These are phyloP conservation scores for Raja brachyura DNA, from an alignment of 2,113 vertebrate genomes.

Conservation along the genomic window DNA sequence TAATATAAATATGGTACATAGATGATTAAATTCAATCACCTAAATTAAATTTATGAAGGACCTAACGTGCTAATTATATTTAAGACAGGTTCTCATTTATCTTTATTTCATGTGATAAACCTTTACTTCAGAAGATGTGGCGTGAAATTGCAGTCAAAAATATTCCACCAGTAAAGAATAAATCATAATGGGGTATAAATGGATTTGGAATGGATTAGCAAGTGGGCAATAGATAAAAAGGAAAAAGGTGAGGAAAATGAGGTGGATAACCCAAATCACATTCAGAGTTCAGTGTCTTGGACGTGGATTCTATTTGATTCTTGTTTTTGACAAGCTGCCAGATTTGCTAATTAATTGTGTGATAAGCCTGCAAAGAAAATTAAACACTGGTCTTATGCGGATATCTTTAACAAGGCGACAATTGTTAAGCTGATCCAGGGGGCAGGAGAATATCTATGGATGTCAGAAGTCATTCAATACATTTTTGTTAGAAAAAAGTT, in stretches of 20 bases:
- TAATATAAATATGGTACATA: neutral
- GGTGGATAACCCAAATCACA: neutral
- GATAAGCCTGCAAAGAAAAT: neutral
- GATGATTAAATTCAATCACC: neutral
- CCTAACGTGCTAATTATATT: neutral
- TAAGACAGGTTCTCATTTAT: neutral
- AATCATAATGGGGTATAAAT: neutral
- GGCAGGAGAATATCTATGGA: too few relatives aligned
- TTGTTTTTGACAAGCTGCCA: neutral
- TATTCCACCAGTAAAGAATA: neutral
- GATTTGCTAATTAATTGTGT: neutral
- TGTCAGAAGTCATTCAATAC: too few relatives aligned
- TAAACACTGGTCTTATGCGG: neutral
- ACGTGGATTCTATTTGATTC: too few relatives aligned
- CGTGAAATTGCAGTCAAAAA: neutral
- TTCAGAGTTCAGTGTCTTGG: neutral
- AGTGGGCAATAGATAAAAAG: neutral
- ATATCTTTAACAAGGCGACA: neutral
- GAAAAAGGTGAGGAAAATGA: neutral
- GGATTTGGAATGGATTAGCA: neutral
- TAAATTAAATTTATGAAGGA: neutral
- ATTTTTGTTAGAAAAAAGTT: too few relatives aligned
- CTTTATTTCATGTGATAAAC: conserved; percentile 3
- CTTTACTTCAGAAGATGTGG: neutral
- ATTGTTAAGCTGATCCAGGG: too few relatives aligned